Conservation (phyloP, 1,140 invertebrate species). For the Drosophila eugracilis region DNA sequence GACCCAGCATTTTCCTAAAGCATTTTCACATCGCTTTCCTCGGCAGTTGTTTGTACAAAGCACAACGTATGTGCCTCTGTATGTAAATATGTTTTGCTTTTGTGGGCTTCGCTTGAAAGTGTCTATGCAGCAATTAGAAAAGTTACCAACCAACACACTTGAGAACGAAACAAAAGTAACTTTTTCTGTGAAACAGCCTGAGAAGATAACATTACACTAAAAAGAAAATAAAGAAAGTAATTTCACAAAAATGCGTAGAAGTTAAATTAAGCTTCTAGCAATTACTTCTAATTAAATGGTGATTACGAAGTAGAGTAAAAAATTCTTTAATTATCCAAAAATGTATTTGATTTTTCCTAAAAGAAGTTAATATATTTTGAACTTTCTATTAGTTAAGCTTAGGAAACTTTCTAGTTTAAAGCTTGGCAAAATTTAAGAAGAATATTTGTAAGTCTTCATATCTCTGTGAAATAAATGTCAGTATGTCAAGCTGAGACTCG, state of each 20-base stretch:
- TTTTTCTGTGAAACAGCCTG: background rate
- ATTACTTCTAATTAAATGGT: too few relatives aligned
- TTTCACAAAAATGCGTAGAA: background rate
- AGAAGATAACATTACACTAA: background rate
- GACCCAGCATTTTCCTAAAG: slow-evolving; percentile 8
- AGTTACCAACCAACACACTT: slow-evolving; percentile 51
- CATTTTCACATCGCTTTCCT: slow-evolving; percentile 1
- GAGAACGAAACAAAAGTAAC: slow-evolving; percentile 27
- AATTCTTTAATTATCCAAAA: too few relatives aligned
- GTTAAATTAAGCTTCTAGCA: too few relatives aligned
- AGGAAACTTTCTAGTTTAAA: too few relatives aligned
- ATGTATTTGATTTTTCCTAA: too few relatives aligned
- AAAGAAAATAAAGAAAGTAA: background rate
- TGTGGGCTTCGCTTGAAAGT: slow-evolving; percentile 48
- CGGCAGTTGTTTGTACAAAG: slow-evolving; percentile 17
- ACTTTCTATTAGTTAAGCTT: too few relatives aligned
- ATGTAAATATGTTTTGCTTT: slow-evolving; percentile 31
- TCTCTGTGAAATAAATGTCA: slow-evolving; percentile 22
- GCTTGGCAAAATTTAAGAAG: too few relatives aligned
- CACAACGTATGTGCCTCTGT: slow-evolving; percentile 6
- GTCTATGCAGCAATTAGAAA: slow-evolving; percentile 72
- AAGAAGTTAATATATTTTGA: too few relatives aligned
- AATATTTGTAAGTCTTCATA: too few relatives aligned
- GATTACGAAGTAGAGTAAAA: too few relatives aligned
- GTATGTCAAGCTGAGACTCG: slow-evolving; percentile 26